Percentiles rank a stretch among this genome's conserved stretches.
Evolutionary conservation across 2,797 vertebrate species (phyloP).

Genomic region (Mormyrops attenuatus): DNA sequence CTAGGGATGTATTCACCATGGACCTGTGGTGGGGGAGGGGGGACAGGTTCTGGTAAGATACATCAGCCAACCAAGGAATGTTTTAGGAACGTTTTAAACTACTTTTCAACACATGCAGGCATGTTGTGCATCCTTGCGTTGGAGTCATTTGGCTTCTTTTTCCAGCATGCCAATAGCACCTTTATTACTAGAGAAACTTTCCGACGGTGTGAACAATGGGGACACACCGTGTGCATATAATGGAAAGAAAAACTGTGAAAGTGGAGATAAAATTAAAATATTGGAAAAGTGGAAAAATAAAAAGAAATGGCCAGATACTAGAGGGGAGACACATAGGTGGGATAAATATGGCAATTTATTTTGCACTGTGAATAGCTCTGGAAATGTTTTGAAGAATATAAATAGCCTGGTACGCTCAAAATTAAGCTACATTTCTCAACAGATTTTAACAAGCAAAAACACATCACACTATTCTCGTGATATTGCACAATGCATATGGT

Average conservation of each 20-base stretch:
- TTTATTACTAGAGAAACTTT: not conserved
- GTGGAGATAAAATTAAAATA: not conserved
- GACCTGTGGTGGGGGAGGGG: constrained; percentile 45
- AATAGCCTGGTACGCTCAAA: not conserved
- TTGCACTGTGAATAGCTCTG: not conserved
- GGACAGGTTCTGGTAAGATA: not conserved
- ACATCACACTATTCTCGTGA: not conserved
- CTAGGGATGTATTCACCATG: constrained; percentile 54
- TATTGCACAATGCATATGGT: not conserved
- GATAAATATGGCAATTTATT: not conserved
- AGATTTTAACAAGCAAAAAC: not conserved
- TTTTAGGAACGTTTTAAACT: not conserved
- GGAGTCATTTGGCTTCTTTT: not conserved
- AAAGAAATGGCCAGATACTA: not conserved
- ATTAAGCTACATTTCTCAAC: not conserved
- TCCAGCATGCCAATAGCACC: not conserved
- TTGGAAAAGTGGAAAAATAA: not conserved
- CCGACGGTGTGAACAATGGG: not conserved
- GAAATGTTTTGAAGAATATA: not conserved
- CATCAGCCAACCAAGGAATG: not conserved
- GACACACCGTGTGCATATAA: not conserved
- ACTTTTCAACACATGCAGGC: not conserved
- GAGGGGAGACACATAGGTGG: not conserved
- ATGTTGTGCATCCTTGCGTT: not conserved
- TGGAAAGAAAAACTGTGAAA: not conserved